phyloP scores from a whole-genome alignment of 1,140 invertebrate genomes.

The Liolophura sinensis region DNA sequence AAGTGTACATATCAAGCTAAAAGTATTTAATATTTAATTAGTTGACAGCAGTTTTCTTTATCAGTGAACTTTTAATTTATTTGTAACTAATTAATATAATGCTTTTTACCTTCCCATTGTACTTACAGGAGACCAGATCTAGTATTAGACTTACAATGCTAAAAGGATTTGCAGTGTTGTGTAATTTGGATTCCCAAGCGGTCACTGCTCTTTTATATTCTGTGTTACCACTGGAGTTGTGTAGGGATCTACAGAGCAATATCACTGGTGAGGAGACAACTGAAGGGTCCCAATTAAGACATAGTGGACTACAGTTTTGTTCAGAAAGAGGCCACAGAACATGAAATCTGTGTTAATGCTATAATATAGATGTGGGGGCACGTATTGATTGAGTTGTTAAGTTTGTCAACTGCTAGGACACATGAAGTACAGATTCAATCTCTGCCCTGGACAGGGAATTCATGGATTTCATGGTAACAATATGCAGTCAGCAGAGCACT shows the following conservation, averaged over 20 bases:
- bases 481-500: too few relatives aligned
- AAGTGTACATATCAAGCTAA: not conserved
- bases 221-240: slow-evolving; percentile 84
- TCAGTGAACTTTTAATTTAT: not conserved
- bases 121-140: slow-evolving; percentile 70
- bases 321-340: too few relatives aligned
- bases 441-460: too few relatives aligned
- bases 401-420: too few relatives aligned
- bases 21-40: slow-evolving; percentile 3
- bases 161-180: slow-evolving; percentile 84
- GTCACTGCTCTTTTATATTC: slow-evolving; percentile 82
- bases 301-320: too few relatives aligned
- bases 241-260: slow-evolving; percentile 62
- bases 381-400: too few relatives aligned
- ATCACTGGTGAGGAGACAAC: slow-evolving; percentile 22
- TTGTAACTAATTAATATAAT: not conserved
- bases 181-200: slow-evolving; percentile 77
- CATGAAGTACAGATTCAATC: too few relatives aligned
- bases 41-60: not conserved
- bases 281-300: not conserved
- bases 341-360: too few relatives aligned
- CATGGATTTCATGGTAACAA: too few relatives aligned
- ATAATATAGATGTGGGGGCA: too few relatives aligned
- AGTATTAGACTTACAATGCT: slow-evolving; percentile 78
- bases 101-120: too few relatives aligned